Base-by-base conservation (phyloP, 2,888 invertebrate genomes). In the Eurytoma adleriae region DNA sequence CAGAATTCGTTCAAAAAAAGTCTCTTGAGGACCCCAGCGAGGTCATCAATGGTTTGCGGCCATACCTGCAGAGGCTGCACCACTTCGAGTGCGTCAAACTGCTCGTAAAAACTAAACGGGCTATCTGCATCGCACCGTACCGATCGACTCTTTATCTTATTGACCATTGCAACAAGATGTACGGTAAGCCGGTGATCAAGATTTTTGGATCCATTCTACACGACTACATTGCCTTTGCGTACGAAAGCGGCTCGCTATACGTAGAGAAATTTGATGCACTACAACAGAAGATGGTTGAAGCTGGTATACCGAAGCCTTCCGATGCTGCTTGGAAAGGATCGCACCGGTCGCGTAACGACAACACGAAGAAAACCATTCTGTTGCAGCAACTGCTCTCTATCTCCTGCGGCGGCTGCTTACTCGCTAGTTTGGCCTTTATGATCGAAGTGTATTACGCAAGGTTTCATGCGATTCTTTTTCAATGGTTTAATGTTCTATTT, bases 181-280 rank as follows among this genome's bases (percentile, higher is more conserved):
- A 69, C 12, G 18, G 18, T 1, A 66, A 20, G 4, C 30, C 56
- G 2, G 16, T 74, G 0, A 40, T 67, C 10, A 66, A 74, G 27
- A 10, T 66, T 12, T 13, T 40, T 10, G 56, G 16, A 16, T 30
- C 2, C 27, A 14, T 48, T 64, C 18, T 62, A 40, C 30, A 30
- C 18, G 73, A 73, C 30, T 73, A 52, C n/a, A 3, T 30, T 7
- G 74, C 74, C 4, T 74, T 74, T 48, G 24, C 20, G 27, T 73
- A 73, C 40, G 74, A 74, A 40, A 18, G 2, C 2, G 66, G 66
- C 13, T 73, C 73, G 7, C 73, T 64, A 4, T 73, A 50, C 20
- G 73, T 64, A 2, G 73, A 73, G 5, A 52, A 40, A 30, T 73
- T 73, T 24, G 16, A 74, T 20, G 10, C 40, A n/a, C n/a, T 74